phyloP scores from a whole-genome alignment of 1,140 invertebrate species.

The Leptinotarsa defecta region DNA sequence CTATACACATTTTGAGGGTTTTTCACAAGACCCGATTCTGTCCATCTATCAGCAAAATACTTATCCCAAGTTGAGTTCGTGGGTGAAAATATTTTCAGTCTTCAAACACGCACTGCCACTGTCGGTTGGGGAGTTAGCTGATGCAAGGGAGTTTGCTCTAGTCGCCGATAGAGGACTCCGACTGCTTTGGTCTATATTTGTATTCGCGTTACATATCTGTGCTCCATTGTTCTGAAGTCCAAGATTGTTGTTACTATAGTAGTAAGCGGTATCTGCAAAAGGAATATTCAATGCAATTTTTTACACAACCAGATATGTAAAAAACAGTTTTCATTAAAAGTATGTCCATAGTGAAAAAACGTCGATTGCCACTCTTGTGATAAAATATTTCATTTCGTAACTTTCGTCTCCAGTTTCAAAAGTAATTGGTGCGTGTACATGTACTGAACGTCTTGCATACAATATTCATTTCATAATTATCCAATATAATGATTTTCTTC shows the following conservation, averaged over 20 bases:
- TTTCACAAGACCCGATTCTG: neutral
- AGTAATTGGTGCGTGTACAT: too few species aligned
- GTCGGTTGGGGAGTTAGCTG: slow-evolving; percentile 72
- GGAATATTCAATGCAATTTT: neutral
- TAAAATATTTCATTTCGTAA: too few species aligned
- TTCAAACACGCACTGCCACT: slow-evolving; percentile 74
- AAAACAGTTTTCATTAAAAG: too few species aligned
- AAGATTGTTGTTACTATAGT: slow-evolving; percentile 67
- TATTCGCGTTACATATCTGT: slow-evolving; percentile 49
- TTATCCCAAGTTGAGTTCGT: slow-evolving; percentile 59
- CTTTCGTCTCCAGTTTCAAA: too few species aligned
- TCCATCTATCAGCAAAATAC: slow-evolving; percentile 10
- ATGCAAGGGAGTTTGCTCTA: slow-evolving; percentile 70
- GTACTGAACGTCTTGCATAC: too few species aligned
- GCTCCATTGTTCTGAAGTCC: slow-evolving; percentile 55
- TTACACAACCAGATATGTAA: too few species aligned
- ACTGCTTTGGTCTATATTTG: slow-evolving; percentile 58
- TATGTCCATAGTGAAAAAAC: too few species aligned
- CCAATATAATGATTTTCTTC: too few species aligned
- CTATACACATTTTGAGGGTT: slow-evolving; percentile 14
- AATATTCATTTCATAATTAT: too few species aligned
- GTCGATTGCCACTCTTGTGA: too few species aligned
- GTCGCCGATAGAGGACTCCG: slow-evolving; percentile 72
- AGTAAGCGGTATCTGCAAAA: slow-evolving; percentile 66
- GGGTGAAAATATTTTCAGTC: slow-evolving; percentile 62